phyloP scores from a whole-genome alignment of 2,888 invertebrate genomes.

The Adelognathus sp. region DNA sequence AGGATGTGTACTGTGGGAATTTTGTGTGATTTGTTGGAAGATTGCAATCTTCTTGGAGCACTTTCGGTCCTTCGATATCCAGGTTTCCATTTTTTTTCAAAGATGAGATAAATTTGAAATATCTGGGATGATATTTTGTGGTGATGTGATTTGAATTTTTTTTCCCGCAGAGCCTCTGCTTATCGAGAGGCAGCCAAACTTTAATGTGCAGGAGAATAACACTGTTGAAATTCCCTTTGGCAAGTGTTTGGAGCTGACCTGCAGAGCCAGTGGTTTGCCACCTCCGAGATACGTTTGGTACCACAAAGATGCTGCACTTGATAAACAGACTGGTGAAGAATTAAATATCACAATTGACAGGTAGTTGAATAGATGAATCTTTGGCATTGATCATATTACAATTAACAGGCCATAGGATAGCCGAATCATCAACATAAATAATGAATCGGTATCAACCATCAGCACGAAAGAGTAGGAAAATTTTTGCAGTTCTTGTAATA shows the following conservation, averaged over 20 bases:
- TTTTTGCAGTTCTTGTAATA: too few relatives aligned
- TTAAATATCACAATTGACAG: conserved; percentile 67
- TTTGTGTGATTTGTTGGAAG: conserved; percentile 66
- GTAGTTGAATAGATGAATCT: conserved; percentile 50
- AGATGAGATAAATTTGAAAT: not conserved
- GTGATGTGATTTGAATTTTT: not conserved
- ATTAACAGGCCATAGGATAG: too few relatives aligned
- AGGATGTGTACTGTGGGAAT: conserved; percentile 72
- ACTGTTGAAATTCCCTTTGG: conserved; percentile 63
- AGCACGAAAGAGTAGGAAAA: too few relatives aligned
- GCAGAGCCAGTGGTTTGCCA: conserved; percentile 74
- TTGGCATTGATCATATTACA: not conserved
- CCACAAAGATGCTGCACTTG: conserved; percentile 65
- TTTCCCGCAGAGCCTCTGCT: conserved; percentile 66
- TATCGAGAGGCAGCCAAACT: conserved; percentile 70
- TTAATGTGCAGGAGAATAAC: conserved; percentile 18
- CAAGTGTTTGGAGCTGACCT: conserved; percentile 64
- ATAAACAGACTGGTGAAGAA: conserved; percentile 59
- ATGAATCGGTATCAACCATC: too few relatives aligned
- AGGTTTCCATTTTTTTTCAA: conserved; percentile 62
- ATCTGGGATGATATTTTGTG: not conserved
- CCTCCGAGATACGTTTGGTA: conserved; percentile 75
- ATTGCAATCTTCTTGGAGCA: conserved; percentile 67
- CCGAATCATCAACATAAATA: too few relatives aligned
- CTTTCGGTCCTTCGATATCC: conserved; percentile 69